phyloP scores from a whole-genome alignment of 92 coral and sea anemone genomes.

The Zoanthus sansibaricus region DNA sequence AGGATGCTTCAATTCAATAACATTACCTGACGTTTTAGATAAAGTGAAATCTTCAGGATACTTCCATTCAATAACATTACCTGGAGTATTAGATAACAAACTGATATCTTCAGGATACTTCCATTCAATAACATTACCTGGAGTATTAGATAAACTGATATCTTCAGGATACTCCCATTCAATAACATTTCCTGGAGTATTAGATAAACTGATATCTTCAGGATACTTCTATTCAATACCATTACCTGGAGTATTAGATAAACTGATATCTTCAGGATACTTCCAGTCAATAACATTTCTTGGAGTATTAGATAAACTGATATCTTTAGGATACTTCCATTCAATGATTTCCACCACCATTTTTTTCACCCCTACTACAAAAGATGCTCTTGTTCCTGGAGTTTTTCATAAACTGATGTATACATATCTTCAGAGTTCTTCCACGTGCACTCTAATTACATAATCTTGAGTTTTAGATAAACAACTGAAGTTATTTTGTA shows the following conservation, averaged over 20 bases:
- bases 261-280: slow-evolving; percentile 52
- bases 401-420: too few relatives aligned
- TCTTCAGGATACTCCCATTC: too few relatives aligned
- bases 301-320: slow-evolving; percentile 58
- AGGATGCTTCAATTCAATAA: slow-evolving; percentile 95
- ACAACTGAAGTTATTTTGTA: slow-evolving; percentile 75
- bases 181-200: too few relatives aligned
- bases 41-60: slow-evolving; percentile 77
- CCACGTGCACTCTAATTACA: slow-evolving; percentile 97
- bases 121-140: background rate
- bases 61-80: slow-evolving; percentile 35
- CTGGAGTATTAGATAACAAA: too few relatives aligned
- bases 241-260: background rate
- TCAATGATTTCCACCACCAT: slow-evolving; percentile 67
- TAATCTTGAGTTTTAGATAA: slow-evolving; percentile 72
- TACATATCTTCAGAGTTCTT: slow-evolving; percentile 63
- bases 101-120: too few relatives aligned
- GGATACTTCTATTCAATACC: too few relatives aligned
- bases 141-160: too few relatives aligned
- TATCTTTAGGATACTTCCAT: slow-evolving; percentile 90
- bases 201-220: too few relatives aligned
- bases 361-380: too few relatives aligned
- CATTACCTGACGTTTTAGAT: slow-evolving; percentile 72
- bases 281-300: slow-evolving; percentile 98
- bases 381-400: slow-evolving; percentile 94